Evolutionary conservation across 2,888 invertebrate genomes (phyloP).

Genomic region (Ectemnius lituratus): DNA sequence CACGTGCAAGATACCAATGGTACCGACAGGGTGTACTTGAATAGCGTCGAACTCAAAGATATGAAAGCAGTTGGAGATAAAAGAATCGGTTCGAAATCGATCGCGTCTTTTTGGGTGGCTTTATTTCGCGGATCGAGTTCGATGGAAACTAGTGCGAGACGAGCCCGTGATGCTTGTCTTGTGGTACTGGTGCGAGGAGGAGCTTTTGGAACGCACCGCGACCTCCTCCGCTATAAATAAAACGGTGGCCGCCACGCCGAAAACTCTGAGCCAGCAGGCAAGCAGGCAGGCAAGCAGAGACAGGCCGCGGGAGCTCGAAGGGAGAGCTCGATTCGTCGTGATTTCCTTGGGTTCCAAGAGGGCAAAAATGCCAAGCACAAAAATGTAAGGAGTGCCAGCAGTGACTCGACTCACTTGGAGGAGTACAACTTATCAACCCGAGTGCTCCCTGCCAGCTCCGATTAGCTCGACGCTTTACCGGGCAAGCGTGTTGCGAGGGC

Average conservation of each 20-base stretch:
- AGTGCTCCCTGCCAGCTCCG: not conserved
- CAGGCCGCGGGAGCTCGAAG: constrained; percentile 29
- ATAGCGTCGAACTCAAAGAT: too few relatives aligned
- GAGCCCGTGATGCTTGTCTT: constrained; percentile 52
- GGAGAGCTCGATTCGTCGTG: constrained; percentile 62
- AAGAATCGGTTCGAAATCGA: too few relatives aligned
- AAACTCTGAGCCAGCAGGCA: constrained; percentile 66
- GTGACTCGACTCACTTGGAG: constrained; percentile 8
- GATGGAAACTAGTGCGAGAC: constrained; percentile 49
- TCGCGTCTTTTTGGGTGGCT: too few relatives aligned
- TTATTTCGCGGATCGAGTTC: constrained; percentile 24
- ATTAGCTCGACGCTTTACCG: too few relatives aligned
- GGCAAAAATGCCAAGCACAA: constrained; percentile 6
- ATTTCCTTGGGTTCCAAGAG: constrained; percentile 54
- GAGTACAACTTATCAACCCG: not conserved
- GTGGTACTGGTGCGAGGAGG: constrained; percentile 70
- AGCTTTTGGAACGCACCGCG: constrained; percentile 75
- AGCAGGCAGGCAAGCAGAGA: too few relatives aligned
- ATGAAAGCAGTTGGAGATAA: too few relatives aligned
- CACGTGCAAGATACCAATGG: too few relatives aligned
- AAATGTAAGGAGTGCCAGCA: constrained; percentile 18
- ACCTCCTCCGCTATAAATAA: constrained; percentile 77
- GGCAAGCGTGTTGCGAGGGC: too few relatives aligned
- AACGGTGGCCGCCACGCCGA: constrained; percentile 64
- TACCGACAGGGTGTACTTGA: too few relatives aligned